Evolutionary conservation across 2,888 invertebrate genomes (phyloP), one percentile per base, ranked within the genome.

Genomic region (Drymonia ruficornis): DNA sequence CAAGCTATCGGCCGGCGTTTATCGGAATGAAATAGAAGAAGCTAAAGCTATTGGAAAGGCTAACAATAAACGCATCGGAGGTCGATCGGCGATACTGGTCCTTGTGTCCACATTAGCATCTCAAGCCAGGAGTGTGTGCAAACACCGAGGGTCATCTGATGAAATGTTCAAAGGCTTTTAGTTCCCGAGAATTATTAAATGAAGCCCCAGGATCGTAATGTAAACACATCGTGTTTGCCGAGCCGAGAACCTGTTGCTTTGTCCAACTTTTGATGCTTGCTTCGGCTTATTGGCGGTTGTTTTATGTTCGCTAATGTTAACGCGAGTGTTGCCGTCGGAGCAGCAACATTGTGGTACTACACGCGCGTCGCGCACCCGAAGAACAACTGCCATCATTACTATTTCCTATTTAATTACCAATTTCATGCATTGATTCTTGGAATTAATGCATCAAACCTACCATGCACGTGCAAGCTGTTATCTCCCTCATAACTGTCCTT

Each of bases 81-180:
- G 84, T 75, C 85, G 89, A 91, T 92, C 91, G 90, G 84, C 89
- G 91, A 91, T 91, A 87, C 91, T 86, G 89, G 90, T 87, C 91
- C 89, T 87, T 92, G 91, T 92, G 91, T 92, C 91, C 87, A 92
- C 91, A 92, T 91, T 91, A 91, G 91, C 91, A 91, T 91, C 89
- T 91, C 90, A 84, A 83, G 80, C 78, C 85, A 89, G 88, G 87
- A 90, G 91, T 91, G 85, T 89, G 87, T 89, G 91, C 91, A 92
- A 91, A 92, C 92, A 92, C 71, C 81, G 84, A 89, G 91, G 91
- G 91, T 91, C 92, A 92, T 90, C 91, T 90, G 91, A 92, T 92
- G 91, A 91, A 91, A 92, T 92, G 91, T 92, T 91, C 91, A 91
- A 92, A 92, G 91, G 89, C 92, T 92, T 92, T 92, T 92, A 92